Base-by-base conservation (phyloP, 2,113 vertebrate species). In the Peromyscus polionotus region DNA sequence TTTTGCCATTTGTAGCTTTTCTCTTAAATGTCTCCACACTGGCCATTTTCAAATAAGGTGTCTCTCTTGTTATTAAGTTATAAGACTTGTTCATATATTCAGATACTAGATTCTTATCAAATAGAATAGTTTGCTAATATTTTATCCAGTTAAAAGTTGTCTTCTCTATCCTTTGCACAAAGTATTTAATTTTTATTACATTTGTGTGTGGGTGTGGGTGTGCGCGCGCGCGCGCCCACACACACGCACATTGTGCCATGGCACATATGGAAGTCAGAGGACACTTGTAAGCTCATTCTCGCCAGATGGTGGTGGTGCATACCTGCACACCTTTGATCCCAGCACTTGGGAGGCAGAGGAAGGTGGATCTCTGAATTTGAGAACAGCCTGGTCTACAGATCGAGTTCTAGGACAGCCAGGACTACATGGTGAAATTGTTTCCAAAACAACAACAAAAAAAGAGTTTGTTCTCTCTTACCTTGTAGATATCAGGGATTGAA, bases 81-180 rank as follows among this genome's bases (percentile, higher is more conserved):
- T 75, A 81, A 42, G 65, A 90, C 36, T 94, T 92, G 20, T 75
- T 57, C 67, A 48, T 83, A n/a, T 94, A 80, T 54, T 75, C 63
- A 19, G 45, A 73, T 90, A 54, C 4, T 88, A 89, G 33, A 67
- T 65, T 65, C 39, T 80, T 80, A 92, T 68, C 68, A 72, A 31
- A 91, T 39, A 85, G 7, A 93, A 48, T 91, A 54, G 59, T 91
- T 91, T 93, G 16, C 61, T 75, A 45, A 63, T 61, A 13, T 70
- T 85, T 86, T 90, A 59, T 89, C 33, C 17, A 39, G 13, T 75
- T 88, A 54, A 63, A 72, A 26, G 36, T 88, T 87, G 17, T 76
- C 67, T 5, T 67, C 1, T 85, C 11, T 93, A 45, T 65, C 24
- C 17, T 77, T 93, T 95, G 59, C 24, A 75, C 5, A 84, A 96